phyloP scores from a whole-genome alignment of 2,113 vertebrate species.

The Tor tambroides region DNA sequence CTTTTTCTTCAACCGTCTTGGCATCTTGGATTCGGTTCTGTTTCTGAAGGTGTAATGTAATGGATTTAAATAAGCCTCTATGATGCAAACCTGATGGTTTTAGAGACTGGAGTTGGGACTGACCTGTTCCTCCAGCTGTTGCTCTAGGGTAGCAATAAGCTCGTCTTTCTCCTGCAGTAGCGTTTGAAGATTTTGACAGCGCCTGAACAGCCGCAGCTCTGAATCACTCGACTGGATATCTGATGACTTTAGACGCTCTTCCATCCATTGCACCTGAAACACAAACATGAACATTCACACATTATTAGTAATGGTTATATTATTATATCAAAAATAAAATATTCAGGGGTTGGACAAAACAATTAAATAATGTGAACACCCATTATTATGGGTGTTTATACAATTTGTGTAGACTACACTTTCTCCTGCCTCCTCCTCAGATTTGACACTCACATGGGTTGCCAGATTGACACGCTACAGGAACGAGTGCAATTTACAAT shows the following conservation, averaged over 20 bases:
- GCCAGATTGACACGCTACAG: too few relatives aligned
- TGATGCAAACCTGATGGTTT: background rate
- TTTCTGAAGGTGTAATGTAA: conserved; percentile 76
- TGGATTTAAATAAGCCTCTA: background rate
- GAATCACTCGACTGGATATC: conserved; percentile 86
- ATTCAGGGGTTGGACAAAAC: too few relatives aligned
- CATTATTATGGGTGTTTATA: too few relatives aligned
- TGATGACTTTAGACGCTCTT: conserved; percentile 91
- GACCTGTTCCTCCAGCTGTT: conserved; percentile 96
- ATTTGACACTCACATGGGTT: too few relatives aligned
- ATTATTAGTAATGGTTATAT: too few relatives aligned
- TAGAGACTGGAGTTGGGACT: conserved; percentile 29
- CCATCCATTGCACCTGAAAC: conserved; percentile 92
- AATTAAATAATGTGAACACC: too few relatives aligned
- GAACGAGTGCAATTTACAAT: background rate
- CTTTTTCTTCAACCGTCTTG: conserved; percentile 97
- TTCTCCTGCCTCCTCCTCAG: too few relatives aligned
- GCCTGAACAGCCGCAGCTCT: conserved; percentile 86
- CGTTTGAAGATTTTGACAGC: conserved; percentile 89
- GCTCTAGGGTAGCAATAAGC: conserved; percentile 83
- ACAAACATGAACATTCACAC: conserved; percentile 38
- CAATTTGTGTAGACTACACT: too few relatives aligned
- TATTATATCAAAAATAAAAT: background rate
- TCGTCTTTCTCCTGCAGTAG: conserved; percentile 89
- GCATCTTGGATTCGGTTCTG: conserved; percentile 90